Evolutionary conservation across 2,113 vertebrate species (phyloP).

Genomic region (Dasyornis broadbenti): DNA sequence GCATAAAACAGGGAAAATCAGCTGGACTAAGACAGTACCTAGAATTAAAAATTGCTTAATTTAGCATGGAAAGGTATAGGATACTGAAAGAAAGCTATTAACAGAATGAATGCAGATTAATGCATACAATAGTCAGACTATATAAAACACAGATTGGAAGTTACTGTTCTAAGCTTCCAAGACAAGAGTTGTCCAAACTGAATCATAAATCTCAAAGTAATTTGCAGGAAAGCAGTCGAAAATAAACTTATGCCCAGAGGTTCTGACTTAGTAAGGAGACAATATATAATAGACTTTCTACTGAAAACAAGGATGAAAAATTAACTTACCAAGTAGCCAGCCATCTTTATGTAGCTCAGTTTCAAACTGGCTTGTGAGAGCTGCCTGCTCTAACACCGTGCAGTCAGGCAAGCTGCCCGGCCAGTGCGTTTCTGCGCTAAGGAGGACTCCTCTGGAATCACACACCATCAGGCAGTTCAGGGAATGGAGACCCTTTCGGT

Average conservation of each 20-base stretch:
- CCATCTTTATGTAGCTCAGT: slow-evolving; percentile 75
- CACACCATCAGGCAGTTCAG: slow-evolving; percentile 92
- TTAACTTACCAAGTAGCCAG: slow-evolving; percentile 89
- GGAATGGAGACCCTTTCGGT: slow-evolving; percentile 92
- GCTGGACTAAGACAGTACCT: background rate
- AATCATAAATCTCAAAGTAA: background rate
- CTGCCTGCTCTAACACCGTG: slow-evolving; percentile 80
- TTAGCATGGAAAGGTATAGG: background rate
- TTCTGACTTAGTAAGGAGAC: background rate
- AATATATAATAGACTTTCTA: background rate
- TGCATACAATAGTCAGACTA: background rate
- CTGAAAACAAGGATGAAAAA: background rate
- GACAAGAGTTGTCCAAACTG: background rate
- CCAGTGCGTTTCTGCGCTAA: slow-evolving; percentile 89
- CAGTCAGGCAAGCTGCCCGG: slow-evolving; percentile 84
- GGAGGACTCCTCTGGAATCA: slow-evolving; percentile 83
- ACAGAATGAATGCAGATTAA: background rate
- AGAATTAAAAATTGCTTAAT: background rate
- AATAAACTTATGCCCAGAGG: background rate
- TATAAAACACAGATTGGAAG: background rate
- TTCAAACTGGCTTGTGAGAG: slow-evolving; percentile 78
- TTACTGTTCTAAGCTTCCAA: background rate
- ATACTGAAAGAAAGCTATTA: background rate
- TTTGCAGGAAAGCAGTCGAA: background rate
- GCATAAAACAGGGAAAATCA: background rate